Conservation (phyloP, 2,113 vertebrate species). For the Amphiprion percula region DNA sequence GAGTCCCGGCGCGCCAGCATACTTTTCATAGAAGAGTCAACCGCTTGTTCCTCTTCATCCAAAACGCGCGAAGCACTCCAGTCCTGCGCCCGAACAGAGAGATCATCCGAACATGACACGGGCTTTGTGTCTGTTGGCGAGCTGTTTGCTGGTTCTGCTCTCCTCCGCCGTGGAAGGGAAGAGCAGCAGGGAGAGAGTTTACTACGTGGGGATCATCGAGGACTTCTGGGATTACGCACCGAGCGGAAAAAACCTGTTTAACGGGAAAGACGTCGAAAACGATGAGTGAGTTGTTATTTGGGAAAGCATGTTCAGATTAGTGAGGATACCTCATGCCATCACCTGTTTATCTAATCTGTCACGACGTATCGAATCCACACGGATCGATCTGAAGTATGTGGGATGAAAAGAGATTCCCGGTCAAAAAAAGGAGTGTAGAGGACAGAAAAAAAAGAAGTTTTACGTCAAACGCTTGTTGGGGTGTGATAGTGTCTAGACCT, state of each 20-base stretch:
- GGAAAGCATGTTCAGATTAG: background rate
- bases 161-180: slow-evolving; percentile 3
- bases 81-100: background rate
- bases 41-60: background rate
- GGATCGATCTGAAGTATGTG: background rate
- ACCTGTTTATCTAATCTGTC: background rate
- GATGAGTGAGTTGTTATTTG: slow-evolving; percentile 88
- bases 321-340: no score
- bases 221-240: slow-evolving; percentile 94
- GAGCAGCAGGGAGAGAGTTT: slow-evolving; percentile 81
- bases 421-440: background rate
- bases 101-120: slow-evolving; percentile 33
- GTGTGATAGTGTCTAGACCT: slow-evolving; percentile 43
- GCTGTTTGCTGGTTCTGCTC: slow-evolving; percentile 41
- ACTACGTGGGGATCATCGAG: slow-evolving; percentile 91
- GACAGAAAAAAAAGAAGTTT: background rate
- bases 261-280: slow-evolving; percentile 79
- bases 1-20: background rate
- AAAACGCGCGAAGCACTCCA: background rate
- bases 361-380: background rate
- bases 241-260: slow-evolving; percentile 88
- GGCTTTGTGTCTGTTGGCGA: slow-evolving; percentile 26
- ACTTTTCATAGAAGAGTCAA: background rate
- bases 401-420: background rate
- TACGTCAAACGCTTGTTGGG: background rate